A percentile compares a stretch with the other conserved stretches of the same genome.
Conservation (phyloP, 2,797 vertebrate genomes). For the Amazonetta brasiliensis region DNA sequence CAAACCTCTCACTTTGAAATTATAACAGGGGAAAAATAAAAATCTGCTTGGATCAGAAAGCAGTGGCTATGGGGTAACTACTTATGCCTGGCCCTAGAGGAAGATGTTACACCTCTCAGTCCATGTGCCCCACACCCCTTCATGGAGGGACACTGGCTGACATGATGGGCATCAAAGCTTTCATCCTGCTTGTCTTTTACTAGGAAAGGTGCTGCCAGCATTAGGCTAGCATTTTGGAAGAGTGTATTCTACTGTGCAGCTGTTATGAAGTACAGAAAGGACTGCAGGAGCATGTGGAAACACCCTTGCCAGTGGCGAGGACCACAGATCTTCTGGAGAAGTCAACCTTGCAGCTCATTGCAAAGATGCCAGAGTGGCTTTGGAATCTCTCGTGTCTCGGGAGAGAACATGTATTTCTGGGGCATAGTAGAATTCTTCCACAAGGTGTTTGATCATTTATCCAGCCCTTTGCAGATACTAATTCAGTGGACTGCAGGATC, state of each 20-base stretch:
- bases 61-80: not conserved
- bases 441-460: not conserved
- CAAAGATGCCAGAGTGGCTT: not conserved
- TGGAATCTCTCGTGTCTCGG: not conserved
- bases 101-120: not conserved
- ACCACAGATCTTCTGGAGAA: not conserved
- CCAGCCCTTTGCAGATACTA: not conserved
- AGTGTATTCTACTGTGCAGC: not conserved
- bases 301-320: not conserved
- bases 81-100: not conserved
- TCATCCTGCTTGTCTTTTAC: not conserved
- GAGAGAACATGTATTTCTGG: not conserved
- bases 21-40: not conserved
- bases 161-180: not conserved
- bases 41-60: not conserved
- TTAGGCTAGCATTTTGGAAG: not conserved
- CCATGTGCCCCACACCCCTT: not conserved
- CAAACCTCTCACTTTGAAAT: not conserved
- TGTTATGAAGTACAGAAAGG: not conserved
- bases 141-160: rapidly evolving
- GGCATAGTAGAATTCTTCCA: not conserved
- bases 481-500: not conserved
- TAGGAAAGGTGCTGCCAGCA: not conserved
- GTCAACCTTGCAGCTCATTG: not conserved
- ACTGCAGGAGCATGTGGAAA: not conserved